Evolutionary conservation across 2,888 invertebrate species (phyloP).

Genomic region (Dexiosoma caninum): DNA sequence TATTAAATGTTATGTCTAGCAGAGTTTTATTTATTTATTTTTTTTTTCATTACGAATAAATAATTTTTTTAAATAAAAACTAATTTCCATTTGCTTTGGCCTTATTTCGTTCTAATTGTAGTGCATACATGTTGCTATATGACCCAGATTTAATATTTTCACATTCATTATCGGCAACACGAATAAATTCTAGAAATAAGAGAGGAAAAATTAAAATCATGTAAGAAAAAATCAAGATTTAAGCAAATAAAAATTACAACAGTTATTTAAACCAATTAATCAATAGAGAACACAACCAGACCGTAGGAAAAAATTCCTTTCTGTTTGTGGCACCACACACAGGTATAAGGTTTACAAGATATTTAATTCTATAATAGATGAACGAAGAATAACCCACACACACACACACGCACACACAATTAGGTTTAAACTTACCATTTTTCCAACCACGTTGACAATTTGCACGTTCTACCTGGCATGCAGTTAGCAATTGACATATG

Average conservation of each 20-base stretch:
- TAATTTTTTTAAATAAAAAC: background rate
- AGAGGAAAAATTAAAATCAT: background rate
- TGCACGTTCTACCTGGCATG: slow-evolving; percentile 67
- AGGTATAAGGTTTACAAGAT: background rate
- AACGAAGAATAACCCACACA: background rate
- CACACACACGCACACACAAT: slow-evolving; percentile 6
- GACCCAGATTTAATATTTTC: slow-evolving; percentile 48
- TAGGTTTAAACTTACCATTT: slow-evolving; percentile 31
- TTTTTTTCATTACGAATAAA: background rate
- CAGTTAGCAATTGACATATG: slow-evolving; percentile 66
- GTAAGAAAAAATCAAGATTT: background rate
- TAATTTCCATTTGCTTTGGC: background rate
- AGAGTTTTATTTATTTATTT: background rate
- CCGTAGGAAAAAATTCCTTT: no score
- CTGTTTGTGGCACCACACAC: background rate
- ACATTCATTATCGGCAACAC: slow-evolving; percentile 17
- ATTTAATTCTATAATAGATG: slow-evolving; percentile 19
- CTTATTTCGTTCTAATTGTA: slow-evolving; percentile 1
- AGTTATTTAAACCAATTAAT: background rate
- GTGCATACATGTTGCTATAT: slow-evolving; percentile 1
- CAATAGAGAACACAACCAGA: background rate
- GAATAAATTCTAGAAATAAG: slow-evolving; percentile 1
- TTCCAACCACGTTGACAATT: slow-evolving; percentile 66
- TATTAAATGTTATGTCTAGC: background rate
- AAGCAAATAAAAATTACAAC: slow-evolving; percentile 38